Conservation (phyloP, 2,888 invertebrate genomes). For the Eremobia ochroleuca region DNA sequence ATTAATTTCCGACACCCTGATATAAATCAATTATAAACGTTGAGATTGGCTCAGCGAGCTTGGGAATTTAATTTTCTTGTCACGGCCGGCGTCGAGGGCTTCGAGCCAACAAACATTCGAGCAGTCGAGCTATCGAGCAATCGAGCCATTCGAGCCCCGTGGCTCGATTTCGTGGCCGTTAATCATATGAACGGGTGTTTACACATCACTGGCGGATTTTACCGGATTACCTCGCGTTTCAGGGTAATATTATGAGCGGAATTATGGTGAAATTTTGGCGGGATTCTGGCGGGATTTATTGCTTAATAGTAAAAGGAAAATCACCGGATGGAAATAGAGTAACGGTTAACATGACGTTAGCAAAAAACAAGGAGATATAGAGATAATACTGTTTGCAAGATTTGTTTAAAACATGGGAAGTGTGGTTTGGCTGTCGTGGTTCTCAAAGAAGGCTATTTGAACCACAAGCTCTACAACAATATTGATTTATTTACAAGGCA, state of each 20-base stretch:
- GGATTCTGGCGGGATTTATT: slow-evolving; percentile 16
- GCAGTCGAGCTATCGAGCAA: not conserved
- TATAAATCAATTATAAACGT: slow-evolving; percentile 53
- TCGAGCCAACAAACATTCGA: slow-evolving; percentile 11
- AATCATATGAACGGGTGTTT: slow-evolving; percentile 40
- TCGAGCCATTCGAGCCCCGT: slow-evolving; percentile 5
- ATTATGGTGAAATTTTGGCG: too few relatives aligned
- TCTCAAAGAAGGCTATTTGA: not conserved
- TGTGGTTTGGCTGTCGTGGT: not conserved
- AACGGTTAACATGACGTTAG: not conserved
- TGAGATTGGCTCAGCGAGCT: slow-evolving; percentile 45
- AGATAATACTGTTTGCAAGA: not conserved
- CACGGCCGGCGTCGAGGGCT: not conserved
- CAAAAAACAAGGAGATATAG: not conserved
- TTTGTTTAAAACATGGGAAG: not conserved
- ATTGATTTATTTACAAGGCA: too few relatives aligned
- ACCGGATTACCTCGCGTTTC: slow-evolving; percentile 22
- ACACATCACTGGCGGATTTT: slow-evolving; percentile 29
- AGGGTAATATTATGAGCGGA: slow-evolving; percentile 27
- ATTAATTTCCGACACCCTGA: slow-evolving; percentile 40
- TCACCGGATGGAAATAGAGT: not conserved
- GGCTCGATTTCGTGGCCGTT: slow-evolving; percentile 1
- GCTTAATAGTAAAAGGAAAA: not conserved
- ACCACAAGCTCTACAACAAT: not conserved
- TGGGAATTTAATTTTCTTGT: slow-evolving; percentile 39